phyloP scores from a whole-genome alignment of 2,888 invertebrate genomes.

The Omphaloscelis lunosa region DNA sequence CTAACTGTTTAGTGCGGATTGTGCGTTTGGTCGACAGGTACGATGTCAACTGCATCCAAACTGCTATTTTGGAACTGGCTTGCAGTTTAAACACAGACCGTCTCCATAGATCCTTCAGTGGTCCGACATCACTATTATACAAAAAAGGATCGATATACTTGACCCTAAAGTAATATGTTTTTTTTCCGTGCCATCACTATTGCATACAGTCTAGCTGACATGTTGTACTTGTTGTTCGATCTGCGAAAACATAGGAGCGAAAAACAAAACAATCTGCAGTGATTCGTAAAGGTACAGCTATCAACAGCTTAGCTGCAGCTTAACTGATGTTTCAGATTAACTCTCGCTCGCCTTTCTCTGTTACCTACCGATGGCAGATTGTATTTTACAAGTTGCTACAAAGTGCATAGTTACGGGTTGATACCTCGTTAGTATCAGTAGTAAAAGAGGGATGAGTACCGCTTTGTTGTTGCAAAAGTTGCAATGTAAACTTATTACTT shows the following conservation, averaged over 20 bases:
- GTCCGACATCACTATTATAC: no score
- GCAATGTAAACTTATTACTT: conserved; percentile 14
- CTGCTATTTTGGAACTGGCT: background rate
- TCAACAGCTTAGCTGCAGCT: conserved; percentile 26
- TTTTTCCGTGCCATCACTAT: background rate
- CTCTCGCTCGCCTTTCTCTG: conserved; percentile 4
- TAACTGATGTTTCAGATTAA: conserved; percentile 39
- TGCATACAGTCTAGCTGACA: background rate
- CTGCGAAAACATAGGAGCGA: background rate
- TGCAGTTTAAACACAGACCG: background rate
- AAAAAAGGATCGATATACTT: background rate
- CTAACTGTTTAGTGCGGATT: background rate
- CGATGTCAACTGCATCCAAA: background rate
- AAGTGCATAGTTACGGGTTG: conserved; percentile 21
- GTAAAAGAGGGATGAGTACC: background rate
- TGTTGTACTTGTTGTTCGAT: background rate
- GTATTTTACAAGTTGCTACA: conserved; percentile 18
- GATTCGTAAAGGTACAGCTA: conserved; percentile 14
- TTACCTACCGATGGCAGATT: background rate
- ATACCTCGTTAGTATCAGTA: conserved; percentile 20
- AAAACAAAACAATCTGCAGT: background rate
- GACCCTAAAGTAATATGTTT: background rate
- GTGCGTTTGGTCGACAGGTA: background rate
- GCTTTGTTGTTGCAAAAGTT: conserved; percentile 32
- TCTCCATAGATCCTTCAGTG: background rate